Percentiles rank a stretch among this genome's conserved stretches.
Evolutionary conservation across 2,888 invertebrate genomes (phyloP).

Genomic region (Ochropacha duplaris): DNA sequence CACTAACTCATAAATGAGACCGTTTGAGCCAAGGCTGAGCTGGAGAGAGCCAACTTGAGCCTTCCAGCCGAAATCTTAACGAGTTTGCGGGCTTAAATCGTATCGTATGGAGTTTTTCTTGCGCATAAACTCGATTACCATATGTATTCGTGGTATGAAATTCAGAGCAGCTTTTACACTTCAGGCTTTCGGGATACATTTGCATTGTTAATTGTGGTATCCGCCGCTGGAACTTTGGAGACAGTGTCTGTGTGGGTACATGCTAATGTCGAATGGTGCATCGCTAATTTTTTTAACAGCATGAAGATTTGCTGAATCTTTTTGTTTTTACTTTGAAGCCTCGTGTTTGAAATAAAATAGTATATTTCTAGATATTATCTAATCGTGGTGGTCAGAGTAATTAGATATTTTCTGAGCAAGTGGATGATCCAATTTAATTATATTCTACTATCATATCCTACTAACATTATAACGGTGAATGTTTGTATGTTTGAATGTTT

Average conservation of each 20-base stretch:
- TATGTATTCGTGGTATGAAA: constrained; percentile 76
- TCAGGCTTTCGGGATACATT: constrained; percentile 46
- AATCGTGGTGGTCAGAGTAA: too few species aligned
- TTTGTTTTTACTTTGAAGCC: not conserved
- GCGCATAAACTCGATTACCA: constrained; percentile 65
- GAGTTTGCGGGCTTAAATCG: constrained; percentile 40
- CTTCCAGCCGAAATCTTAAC: constrained; percentile 39
- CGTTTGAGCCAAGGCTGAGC: constrained; percentile 9
- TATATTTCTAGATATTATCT: too few species aligned
- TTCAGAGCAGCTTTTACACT: constrained; percentile 68
- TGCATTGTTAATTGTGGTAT: constrained; percentile 79
- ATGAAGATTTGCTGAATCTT: not conserved
- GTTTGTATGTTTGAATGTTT: too few species aligned
- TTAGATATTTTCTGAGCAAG: too few species aligned
- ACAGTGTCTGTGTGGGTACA: constrained; percentile 27
- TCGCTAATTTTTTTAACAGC: constrained; percentile 16
- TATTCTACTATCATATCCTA: too few species aligned
- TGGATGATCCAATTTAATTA: too few species aligned
- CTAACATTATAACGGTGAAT: too few species aligned
- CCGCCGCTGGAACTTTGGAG: constrained; percentile 27
- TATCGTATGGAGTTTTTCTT: constrained; percentile 61
- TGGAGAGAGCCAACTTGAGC: constrained; percentile 9
- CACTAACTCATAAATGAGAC: not conserved
- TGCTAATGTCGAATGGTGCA: constrained; percentile 22
- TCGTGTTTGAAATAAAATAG: too few species aligned